A percentile compares a stretch with the other conserved stretches of the same genome.
Evolutionary conservation across 2,113 vertebrate genomes (phyloP).

Genomic region (Caretta caretta): DNA sequence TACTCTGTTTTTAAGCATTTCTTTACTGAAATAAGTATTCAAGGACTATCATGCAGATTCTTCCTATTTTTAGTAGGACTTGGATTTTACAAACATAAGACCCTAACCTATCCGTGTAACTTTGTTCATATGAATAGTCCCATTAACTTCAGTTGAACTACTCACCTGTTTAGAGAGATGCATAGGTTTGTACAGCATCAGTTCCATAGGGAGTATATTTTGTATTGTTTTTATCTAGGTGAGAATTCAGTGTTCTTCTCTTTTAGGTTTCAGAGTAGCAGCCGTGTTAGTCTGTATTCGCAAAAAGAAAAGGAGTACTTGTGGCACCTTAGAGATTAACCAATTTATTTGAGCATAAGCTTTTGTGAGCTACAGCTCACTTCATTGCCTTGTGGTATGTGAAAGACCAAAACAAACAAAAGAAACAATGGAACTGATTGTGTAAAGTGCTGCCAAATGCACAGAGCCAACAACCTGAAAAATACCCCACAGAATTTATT

Average conservation of each 20-base stretch:
- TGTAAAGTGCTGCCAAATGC: background rate
- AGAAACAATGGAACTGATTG: background rate
- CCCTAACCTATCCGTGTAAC: background rate
- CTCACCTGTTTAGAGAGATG: background rate
- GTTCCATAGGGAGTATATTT: background rate
- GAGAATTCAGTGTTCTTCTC: background rate
- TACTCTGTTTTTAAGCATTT: background rate
- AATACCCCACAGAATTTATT: background rate
- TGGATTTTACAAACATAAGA: background rate
- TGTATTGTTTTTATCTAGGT: background rate
- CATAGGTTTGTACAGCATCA: background rate
- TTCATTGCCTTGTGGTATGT: background rate
- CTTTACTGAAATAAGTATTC: background rate
- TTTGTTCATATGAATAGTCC: background rate
- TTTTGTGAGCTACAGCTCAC: no score
- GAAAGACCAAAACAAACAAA: background rate
- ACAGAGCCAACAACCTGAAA: background rate
- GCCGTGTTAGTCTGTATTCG: no score
- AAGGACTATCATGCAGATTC: background rate
- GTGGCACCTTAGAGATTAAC: no score
- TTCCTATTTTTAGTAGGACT: background rate
- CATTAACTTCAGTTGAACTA: background rate
- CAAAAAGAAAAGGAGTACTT: no score
- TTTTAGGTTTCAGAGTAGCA: background rate
- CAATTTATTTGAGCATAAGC: no score